Percentiles rank a stretch among this genome's conserved stretches.
Conservation (phyloP, 2,113 vertebrate genomes). For the Phocoena sinus region DNA sequence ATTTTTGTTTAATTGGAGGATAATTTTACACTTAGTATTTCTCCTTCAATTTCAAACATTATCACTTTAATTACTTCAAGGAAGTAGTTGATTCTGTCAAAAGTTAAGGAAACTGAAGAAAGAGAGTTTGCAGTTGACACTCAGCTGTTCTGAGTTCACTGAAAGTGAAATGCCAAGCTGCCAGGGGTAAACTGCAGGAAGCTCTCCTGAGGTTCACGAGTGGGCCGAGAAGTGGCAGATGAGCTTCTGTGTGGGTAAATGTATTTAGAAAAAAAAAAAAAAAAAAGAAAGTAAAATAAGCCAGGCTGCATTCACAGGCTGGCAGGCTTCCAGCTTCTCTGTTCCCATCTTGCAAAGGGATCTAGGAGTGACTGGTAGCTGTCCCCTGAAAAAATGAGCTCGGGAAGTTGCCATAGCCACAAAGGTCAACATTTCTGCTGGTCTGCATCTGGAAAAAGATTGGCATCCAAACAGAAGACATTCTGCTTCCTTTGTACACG, state of each 20-base stretch:
- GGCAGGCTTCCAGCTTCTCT: background rate
- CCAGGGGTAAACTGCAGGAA: background rate
- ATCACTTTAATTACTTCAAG: background rate
- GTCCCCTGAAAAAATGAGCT: background rate
- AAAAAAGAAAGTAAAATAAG: background rate
- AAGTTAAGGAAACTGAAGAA: constrained; percentile 15
- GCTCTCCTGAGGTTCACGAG: constrained; percentile 3
- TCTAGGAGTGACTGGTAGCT: background rate
- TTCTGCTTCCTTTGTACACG: background rate
- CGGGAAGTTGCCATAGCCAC: background rate
- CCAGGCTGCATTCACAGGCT: background rate
- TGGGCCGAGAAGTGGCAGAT: constrained; percentile 10
- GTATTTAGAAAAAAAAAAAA: background rate
- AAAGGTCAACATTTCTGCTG: background rate
- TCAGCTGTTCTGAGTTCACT: constrained; percentile 18
- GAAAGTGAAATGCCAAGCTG: constrained; percentile 31
- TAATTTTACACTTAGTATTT: constrained; percentile 45
- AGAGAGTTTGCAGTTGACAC: background rate
- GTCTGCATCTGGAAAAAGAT: background rate
- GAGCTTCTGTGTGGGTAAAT: background rate
- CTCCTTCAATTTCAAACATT: constrained; percentile 14
- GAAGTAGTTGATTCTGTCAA: constrained; percentile 22
- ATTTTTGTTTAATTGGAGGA: background rate
- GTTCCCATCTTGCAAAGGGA: background rate
- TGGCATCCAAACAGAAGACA: background rate